These are phyloP conservation scores for Cossypha caffra DNA, from an alignment of 2,797 vertebrate species.

Conservation along the genomic window DNA sequence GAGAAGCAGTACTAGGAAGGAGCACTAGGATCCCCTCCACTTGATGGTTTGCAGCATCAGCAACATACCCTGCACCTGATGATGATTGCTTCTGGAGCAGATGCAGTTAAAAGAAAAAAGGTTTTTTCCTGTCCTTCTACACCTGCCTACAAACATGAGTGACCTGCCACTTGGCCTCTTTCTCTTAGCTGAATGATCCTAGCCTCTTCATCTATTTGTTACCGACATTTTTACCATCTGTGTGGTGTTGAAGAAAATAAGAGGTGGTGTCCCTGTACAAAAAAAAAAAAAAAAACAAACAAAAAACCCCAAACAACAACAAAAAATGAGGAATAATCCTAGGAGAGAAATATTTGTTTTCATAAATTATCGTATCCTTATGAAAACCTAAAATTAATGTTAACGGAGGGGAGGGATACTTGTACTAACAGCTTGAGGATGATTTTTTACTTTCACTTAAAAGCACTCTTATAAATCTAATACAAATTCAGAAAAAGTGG, in stretches of 20 bases:
- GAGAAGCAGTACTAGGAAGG: neutral
- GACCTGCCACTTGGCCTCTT: neutral
- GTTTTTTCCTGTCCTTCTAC: neutral
- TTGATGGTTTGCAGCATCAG: neutral
- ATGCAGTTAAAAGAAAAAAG: neutral
- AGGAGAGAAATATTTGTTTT: neutral
- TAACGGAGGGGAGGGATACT: neutral
- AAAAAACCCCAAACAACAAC: neutral
- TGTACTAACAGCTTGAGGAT: neutral
- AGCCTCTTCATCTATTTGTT: neutral
- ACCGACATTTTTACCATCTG: neutral
- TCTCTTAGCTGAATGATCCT: neutral
- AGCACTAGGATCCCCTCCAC: neutral
- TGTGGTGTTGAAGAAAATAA: neutral
- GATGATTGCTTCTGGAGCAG: neutral
- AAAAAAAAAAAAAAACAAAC: neutral
- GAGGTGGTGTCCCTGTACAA: neutral
- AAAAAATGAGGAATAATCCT: neutral
- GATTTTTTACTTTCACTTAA: neutral
- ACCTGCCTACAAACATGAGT: neutral
- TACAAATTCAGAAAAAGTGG: neutral
- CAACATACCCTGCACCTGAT: neutral
- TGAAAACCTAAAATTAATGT: neutral
- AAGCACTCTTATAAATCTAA: neutral
- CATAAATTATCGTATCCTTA: neutral